These are phyloP conservation scores for Pandion haliaetus DNA, from an alignment of 2,113 vertebrate species.

Conservation along the genomic window DNA sequence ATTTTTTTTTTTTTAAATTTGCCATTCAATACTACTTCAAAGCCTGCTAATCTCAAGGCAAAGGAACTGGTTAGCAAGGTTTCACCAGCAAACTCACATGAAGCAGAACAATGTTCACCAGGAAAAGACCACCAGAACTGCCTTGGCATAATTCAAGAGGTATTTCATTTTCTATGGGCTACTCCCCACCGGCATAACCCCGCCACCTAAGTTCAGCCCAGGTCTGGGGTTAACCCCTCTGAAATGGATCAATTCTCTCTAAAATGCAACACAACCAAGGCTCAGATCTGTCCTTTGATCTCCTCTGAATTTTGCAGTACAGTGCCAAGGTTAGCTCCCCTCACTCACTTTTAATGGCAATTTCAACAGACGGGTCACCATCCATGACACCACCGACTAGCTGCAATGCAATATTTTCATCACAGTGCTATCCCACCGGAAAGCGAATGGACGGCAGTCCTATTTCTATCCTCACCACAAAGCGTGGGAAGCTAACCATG, in stretches of 20 bases:
- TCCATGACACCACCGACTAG: background rate
- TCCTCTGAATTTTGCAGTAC: background rate
- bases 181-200: background rate
- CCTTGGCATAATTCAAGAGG: no score
- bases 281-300: background rate
- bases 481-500: background rate
- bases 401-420: background rate
- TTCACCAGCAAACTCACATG: background rate
- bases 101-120: background rate
- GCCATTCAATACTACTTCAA: background rate
- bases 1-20: background rate
- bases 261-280: background rate
- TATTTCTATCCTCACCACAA: background rate
- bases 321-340: background rate
- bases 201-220: accelerated
- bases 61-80: background rate
- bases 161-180: background rate
- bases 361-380: no score
- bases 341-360: no score
- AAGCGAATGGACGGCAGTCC: background rate
- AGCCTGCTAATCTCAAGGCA: background rate
- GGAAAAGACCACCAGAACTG: background rate
- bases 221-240: background rate
- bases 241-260: background rate
- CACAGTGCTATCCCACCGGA: background rate